These are phyloP conservation scores for Fratercula arctica DNA, from an alignment of 2,797 vertebrate genomes.

Conservation along the genomic window DNA sequence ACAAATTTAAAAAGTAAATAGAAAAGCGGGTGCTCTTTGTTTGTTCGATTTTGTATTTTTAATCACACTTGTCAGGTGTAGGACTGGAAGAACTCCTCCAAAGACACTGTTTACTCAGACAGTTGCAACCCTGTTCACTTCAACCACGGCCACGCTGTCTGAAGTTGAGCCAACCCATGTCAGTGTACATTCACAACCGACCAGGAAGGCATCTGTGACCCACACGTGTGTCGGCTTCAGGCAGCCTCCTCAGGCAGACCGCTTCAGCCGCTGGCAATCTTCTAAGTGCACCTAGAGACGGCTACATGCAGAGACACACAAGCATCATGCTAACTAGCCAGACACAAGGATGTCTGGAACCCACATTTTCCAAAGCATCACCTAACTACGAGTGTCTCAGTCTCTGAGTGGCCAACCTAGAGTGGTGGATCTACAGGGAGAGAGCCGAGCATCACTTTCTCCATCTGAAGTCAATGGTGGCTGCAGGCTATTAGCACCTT, in stretches of 20 bases:
- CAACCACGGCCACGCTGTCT: not conserved
- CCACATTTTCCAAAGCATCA: not conserved
- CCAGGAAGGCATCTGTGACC: not conserved
- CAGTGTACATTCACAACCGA: not conserved
- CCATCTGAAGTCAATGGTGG: not conserved
- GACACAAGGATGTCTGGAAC: not conserved
- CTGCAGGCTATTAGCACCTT: not conserved
- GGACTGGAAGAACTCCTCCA: not conserved
- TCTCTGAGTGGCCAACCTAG: not conserved
- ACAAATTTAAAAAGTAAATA: not conserved
- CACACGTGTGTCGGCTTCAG: not conserved
- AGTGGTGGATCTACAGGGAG: not conserved
- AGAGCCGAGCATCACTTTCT: not conserved
- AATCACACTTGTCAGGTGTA: not conserved
- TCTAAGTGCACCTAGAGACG: not conserved
- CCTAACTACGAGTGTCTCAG: not conserved
- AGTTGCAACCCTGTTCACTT: not conserved
- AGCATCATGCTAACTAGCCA: not conserved
- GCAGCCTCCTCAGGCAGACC: not conserved
- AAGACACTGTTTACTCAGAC: not conserved
- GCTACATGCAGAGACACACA: not conserved
- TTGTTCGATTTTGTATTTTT: not conserved
- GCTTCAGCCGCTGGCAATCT: not conserved
- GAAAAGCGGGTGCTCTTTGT: not conserved
- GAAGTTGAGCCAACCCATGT: not conserved